Base-by-base conservation (phyloP, 2,113 vertebrate genomes). In the Ivindomyrus marchei region DNA sequence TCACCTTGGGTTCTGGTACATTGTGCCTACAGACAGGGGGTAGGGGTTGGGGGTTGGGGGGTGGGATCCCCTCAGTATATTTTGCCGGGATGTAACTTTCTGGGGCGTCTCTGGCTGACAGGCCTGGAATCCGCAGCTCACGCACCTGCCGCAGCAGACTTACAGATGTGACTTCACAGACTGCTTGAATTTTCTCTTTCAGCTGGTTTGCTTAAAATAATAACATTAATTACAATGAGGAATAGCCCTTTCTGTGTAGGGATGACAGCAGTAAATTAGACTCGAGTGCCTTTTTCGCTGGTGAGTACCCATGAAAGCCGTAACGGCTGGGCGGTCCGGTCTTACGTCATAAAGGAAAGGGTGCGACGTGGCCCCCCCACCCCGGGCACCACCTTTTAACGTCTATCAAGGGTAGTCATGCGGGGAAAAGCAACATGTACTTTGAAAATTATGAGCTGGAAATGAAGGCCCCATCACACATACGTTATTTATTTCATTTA, bases 271-370 rank as follows among this genome's bases (percentile, higher is more conserved):
- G 74, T 91, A 90, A 94, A 93, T 92, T 87, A 91, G 62, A 66
- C 84, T 90, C 45, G 49, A 92, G 83, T 91, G 93, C 92, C 93
- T 91, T 89, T 93, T 91, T 92, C 92, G 89, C 50, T 66, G 62
- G 49, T 85, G 47, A 89, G 88, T 49, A 5, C 27, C 39, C 46
- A 88, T 45, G 80, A 49, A 53, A 87, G 88, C 87, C 88, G 88
- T 90, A 91, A 87, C 46, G 66, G 86, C 74, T 88, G 92, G 91
- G 92, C 62, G 66, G 89, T 86, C 90, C 46, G 52, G 90, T 90
- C 90, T 93, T 92, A 92, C 92, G 80, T 94, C 91, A 94, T 93
- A 89, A n/a, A 91, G 50, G 88, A 92, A 90, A 80, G 90, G 88
- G 36, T 27, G 47, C 3, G 11, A 45, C 11, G 13, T 7, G 49